A percentile compares a stretch with the other conserved stretches of the same genome.
These are phyloP conservation scores for Labeo calbasu DNA, from an alignment of 2,797 vertebrate genomes.

Conservation along the genomic window DNA sequence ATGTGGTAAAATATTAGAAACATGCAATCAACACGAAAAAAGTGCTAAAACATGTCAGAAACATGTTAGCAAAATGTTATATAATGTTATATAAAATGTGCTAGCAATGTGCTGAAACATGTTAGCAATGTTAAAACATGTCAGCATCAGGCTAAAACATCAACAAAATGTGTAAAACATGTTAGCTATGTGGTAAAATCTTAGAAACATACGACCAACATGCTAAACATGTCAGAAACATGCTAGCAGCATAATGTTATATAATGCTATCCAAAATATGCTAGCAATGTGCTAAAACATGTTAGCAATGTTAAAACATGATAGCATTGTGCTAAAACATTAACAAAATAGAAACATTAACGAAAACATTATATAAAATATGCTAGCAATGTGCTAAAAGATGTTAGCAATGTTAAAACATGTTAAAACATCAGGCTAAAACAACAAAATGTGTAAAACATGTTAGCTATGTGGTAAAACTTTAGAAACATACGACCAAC, in stretches of 20 bases:
- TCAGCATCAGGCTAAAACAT: background rate
- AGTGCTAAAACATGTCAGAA: background rate
- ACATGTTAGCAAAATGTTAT: no score
- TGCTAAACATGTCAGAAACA: no score
- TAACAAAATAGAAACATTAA: no score
- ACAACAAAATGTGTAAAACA: background rate
- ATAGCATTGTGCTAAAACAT: background rate
- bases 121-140: background rate
- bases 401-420: background rate
- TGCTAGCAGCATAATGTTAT: no score
- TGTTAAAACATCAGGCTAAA: background rate
- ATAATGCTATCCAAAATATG: no score
- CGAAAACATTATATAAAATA: no score
- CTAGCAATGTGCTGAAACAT: no score
- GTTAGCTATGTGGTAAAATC: background rate
- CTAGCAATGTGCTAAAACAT: no score
- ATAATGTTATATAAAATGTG: no score
- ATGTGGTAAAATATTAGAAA: background rate
- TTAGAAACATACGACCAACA: background rate
- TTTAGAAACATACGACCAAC: background rate
- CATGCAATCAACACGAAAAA: background rate
- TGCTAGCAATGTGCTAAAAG: no score
- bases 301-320: background rate
- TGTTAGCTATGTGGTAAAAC: background rate
- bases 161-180: background rate